Evolutionary conservation across 2,113 vertebrate genomes (phyloP).

Genomic region (Lagopus leucura): DNA sequence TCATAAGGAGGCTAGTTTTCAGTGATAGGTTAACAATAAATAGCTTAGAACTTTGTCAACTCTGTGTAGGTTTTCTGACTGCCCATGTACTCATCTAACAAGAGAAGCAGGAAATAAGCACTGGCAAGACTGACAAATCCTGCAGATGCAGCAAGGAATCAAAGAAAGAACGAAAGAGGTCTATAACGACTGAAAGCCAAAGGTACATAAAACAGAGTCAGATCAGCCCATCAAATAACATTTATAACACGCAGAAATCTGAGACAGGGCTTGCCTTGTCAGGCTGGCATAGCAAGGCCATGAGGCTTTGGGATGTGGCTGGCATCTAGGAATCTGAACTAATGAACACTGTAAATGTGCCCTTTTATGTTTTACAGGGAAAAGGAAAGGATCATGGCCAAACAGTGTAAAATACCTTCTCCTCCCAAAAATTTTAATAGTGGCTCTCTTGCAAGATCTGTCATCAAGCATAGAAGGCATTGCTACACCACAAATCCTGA

Average conservation of each 20-base stretch:
- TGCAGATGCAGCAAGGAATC: background rate
- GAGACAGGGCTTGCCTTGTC: background rate
- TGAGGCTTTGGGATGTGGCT: background rate
- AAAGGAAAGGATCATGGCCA: background rate
- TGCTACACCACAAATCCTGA: background rate
- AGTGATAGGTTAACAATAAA: background rate
- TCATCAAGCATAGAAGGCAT: background rate
- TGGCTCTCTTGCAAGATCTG: background rate
- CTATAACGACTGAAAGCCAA: background rate
- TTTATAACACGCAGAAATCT: background rate
- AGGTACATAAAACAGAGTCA: background rate
- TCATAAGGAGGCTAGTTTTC: background rate
- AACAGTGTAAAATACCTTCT: background rate
- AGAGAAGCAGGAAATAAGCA: background rate
- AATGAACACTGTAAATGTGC: rapidly evolving
- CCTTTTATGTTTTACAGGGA: background rate
- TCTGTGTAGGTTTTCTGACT: background rate
- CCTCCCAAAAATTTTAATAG: background rate
- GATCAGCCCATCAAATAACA: background rate
- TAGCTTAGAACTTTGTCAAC: background rate
- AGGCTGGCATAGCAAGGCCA: rapidly evolving
- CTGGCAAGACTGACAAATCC: background rate
- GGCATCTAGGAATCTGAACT: background rate
- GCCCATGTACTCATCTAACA: background rate
- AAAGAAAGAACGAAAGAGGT: background rate